Evolutionary conservation across 2,888 invertebrate species (phyloP), one percentile per base, ranked within the genome.

Genomic region (Elysia crispata): DNA sequence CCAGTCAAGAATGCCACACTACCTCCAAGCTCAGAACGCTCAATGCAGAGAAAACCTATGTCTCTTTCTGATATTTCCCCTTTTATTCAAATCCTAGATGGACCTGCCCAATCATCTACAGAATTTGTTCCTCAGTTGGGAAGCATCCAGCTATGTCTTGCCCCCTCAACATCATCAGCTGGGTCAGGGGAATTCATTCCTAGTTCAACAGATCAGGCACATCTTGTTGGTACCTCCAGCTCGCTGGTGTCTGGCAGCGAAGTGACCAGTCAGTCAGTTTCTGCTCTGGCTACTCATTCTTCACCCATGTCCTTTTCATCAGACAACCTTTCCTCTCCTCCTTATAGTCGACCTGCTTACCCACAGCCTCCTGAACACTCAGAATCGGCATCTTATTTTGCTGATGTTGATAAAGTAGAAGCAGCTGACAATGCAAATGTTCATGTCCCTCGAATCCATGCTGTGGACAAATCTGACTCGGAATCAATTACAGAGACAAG

Each of bases 121-220:
- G 80, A 80, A 25, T 80, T 80, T 80, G 76, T 80, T 73, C 80
- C 80, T 1, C 62, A 76, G 23, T 64, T 80, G 62, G 80, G 80
- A 41, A 76, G 70, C 25, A 70, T 75, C 41, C 80, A 80, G 23
- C 60, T 75, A 33, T 70, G 70, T 57, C 49, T 76, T 18, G 64
- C 76, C 20, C 30, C 76, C n/a, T 74, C 79, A 49, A 66, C 72
- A 30, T 73, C 66, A 3, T 73, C 73, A 54, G 69, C 73, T 69
- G 67, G 66, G 66, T 41, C 72, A 8, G 67, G 23, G 23, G 11
- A 66, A 30, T 66, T 73, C 18, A 25, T 41, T 11, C 41, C 41
- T 11, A 41, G 41, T 11, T 41, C 41, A 41, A 6, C 41, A 11
- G 41, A 41, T 11, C 3, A 11, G 41, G 11, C 41, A 6, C 41